Conservation (phyloP, 2,888 invertebrate genomes). For the Cryptocephalus moraei region DNA sequence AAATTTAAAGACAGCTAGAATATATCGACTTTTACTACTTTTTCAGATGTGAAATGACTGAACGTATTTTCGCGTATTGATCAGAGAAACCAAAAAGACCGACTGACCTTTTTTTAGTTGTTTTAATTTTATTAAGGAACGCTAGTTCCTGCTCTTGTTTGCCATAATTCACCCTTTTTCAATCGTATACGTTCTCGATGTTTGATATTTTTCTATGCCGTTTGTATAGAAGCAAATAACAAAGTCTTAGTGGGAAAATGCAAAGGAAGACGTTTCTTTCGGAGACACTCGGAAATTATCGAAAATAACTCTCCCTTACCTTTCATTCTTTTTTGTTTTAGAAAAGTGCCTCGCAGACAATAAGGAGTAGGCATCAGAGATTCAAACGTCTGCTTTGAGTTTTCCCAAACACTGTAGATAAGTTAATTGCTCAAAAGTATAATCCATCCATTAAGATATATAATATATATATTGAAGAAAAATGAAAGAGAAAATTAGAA, state of each 20-base stretch:
- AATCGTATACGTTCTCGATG: constrained; percentile 11
- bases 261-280: not conserved
- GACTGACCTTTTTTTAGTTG: constrained; percentile 14
- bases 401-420: constrained; percentile 18
- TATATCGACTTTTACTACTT: too few relatives aligned
- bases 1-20: too few relatives aligned
- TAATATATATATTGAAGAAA: constrained; percentile 21
- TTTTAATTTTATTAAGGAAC: constrained; percentile 7
- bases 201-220: constrained; percentile 15
- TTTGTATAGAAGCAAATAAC: constrained; percentile 12
- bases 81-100: constrained; percentile 3
- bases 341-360: too few relatives aligned
- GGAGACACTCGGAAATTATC: too few relatives aligned
- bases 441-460: constrained; percentile 36
- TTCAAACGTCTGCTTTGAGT: constrained; percentile 5
- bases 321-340: too few relatives aligned
- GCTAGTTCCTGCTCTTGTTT: constrained; percentile 6
- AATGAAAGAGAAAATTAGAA: constrained; percentile 23
- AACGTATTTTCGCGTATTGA: constrained; percentile 9
- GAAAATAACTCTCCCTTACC: too few relatives aligned
- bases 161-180: constrained; percentile 6
- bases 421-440: constrained; percentile 37
- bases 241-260: constrained; percentile 12
- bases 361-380: not conserved
- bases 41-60: too few relatives aligned